Base-by-base conservation (phyloP, 2,888 invertebrate species). In the Parapristionchus giblindavisi region DNA sequence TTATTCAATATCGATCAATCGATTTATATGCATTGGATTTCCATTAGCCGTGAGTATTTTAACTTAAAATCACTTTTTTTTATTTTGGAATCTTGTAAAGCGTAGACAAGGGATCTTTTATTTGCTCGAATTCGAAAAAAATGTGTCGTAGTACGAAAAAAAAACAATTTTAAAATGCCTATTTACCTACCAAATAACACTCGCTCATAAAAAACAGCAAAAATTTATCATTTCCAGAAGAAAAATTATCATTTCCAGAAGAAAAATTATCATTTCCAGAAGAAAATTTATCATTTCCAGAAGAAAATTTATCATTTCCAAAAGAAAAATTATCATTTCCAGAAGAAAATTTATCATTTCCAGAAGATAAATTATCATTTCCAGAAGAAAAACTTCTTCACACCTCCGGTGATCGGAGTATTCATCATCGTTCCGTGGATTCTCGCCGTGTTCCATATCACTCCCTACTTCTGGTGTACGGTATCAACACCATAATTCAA, bases 381-480 rank as follows among this genome's bases (percentile, higher is more conserved):
- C 3, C 36, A 68, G 68, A 36, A 51, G 14, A 24, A n/a, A 5
- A 52, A n/a, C n/a, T 66, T 56, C 75, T 75, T 75, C 56, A 75
- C 65, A 60, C 56, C 61, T 32, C 34, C n/a, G 1, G 32, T 75
- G n/a, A 78, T 79, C 29, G 72, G 68, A 14, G 29, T 77, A n/a
- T 65, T 80, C 11, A 77, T 81, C 21, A 73, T 58, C 0, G 58
- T 79, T 36, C 78, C 78, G 4, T 81, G 81, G 81, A 29, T 43
- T 17, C 76, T 81, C 40, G 81, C 78, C 0, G 29, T 77, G 11
- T 71, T 75, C 27, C 80, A 81, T 36, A 65, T 80, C 11, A 40
- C 76, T 29, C 81, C 81, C 1, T 81, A 81, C 58, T 80, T 80
- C 56, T 81, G 79, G 78, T 63, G 79, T 76, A 4, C n/a, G 70